These are phyloP conservation scores for Amazona finschi DNA, from an alignment of 2,797 vertebrate species.

Conservation along the genomic window DNA sequence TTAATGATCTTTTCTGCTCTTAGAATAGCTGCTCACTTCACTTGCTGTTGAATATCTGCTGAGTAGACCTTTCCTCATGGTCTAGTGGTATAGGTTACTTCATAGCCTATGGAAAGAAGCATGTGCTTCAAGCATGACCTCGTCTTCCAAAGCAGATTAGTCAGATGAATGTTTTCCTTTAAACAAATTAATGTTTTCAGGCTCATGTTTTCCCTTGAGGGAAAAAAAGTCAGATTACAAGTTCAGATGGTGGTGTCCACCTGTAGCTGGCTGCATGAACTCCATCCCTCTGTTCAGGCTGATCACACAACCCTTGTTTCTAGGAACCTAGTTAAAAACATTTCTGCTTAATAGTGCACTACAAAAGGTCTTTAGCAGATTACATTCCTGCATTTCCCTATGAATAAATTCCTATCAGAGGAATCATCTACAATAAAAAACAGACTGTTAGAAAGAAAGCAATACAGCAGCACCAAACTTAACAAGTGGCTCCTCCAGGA, in stretches of 20 bases:
- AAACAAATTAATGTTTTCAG: not conserved
- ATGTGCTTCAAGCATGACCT: not conserved
- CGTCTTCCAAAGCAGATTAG: not conserved
- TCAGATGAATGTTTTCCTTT: not conserved
- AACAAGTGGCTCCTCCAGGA: not conserved
- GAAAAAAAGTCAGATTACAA: not conserved
- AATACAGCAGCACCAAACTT: not conserved
- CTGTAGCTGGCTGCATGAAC: not conserved
- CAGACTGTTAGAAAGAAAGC: not conserved
- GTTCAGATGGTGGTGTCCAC: not conserved
- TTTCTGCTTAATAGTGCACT: not conserved
- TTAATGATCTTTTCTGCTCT: not conserved
- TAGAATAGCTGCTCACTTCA: not conserved
- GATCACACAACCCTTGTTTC: not conserved
- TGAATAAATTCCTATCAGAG: not conserved
- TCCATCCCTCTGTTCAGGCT: not conserved
- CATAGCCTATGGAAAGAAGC: not conserved
- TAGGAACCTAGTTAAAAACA: not conserved
- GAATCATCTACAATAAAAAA: not conserved
- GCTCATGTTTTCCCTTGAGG: not conserved
- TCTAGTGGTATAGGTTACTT: not conserved
- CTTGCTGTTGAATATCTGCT: not conserved
- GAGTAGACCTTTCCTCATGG: not conserved
- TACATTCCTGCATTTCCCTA: not conserved
- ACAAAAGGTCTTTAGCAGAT: not conserved